Evolutionary conservation across 2,113 vertebrate species (phyloP).

Genomic region (Epinephelus cyanopodus): DNA sequence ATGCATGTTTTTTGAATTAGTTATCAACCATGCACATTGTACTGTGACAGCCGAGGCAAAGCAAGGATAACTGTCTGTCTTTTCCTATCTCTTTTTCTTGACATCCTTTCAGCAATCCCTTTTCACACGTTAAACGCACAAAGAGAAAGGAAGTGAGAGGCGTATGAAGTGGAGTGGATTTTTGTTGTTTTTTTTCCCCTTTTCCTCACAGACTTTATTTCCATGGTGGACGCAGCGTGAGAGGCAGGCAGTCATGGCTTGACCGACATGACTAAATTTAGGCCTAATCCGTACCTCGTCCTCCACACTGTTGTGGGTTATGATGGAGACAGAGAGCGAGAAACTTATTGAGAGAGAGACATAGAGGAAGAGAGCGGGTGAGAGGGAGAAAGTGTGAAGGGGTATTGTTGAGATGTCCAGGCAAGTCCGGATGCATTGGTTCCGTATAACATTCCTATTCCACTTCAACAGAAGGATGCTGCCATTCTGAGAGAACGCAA

Average conservation of each 20-base stretch:
- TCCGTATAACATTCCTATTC: constrained; percentile 84
- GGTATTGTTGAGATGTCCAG: constrained; percentile 76
- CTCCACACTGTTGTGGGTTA: constrained; percentile 61
- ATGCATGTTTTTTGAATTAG: constrained; percentile 77
- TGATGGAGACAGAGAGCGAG: constrained; percentile 70
- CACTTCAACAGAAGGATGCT: constrained; percentile 70
- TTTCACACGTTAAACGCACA: constrained; percentile 79
- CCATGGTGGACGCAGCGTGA: constrained; percentile 69
- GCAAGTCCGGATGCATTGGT: constrained; percentile 82
- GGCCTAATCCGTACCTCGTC: constrained; percentile 76
- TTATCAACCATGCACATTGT: constrained; percentile 77
- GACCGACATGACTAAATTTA: constrained; percentile 79
- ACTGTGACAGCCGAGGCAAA: constrained; percentile 71
- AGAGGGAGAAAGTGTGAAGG: constrained; percentile 63
- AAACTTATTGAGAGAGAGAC: constrained; percentile 60
- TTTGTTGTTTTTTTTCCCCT: constrained; percentile 27
- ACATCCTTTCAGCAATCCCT: constrained; percentile 76
- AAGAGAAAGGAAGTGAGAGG: constrained; percentile 79
- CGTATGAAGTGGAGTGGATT: constrained; percentile 73
- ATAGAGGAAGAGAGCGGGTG: constrained; percentile 23
- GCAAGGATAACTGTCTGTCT: constrained; percentile 63
- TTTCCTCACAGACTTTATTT: constrained; percentile 69
- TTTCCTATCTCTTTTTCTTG: constrained; percentile 55
- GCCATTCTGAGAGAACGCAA: constrained; percentile 76
- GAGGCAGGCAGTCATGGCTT: constrained; percentile 68